phyloP scores from a whole-genome alignment of 2,797 vertebrate species.

The Urophycis tenuis region DNA sequence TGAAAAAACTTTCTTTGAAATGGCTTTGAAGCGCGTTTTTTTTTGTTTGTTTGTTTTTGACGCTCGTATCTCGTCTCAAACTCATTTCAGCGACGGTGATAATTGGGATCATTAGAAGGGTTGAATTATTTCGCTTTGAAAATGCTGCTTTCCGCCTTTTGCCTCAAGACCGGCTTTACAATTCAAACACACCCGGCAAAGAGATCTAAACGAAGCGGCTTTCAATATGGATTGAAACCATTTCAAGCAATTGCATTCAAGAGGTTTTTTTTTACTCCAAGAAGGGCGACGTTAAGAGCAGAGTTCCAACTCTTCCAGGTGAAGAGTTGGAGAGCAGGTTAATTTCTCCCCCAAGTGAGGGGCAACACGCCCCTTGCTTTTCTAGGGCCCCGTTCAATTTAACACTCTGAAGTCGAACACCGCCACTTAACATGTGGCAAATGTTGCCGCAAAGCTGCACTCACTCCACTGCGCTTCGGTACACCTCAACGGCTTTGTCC shows the following conservation, averaged over 20 bases:
- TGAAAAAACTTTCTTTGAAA: not conserved
- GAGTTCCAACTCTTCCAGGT: not conserved
- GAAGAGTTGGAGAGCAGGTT: not conserved
- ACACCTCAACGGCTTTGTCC: constrained; percentile 86
- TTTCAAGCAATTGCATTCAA: constrained; percentile 1
- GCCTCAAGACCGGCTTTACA: constrained; percentile 1
- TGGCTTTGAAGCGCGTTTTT: not conserved
- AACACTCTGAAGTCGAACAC: not conserved
- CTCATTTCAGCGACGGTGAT: not conserved
- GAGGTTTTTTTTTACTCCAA: not conserved
- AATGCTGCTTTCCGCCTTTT: not conserved
- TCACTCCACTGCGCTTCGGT: constrained; percentile 89
- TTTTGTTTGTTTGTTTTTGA: not conserved
- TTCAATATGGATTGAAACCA: constrained; percentile 1
- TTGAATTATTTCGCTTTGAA: not conserved
- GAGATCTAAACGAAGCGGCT: not conserved
- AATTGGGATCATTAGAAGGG: not conserved
- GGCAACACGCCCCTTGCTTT: not conserved
- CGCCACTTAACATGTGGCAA: not conserved
- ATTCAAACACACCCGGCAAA: constrained; percentile 10
- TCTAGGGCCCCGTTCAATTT: not conserved
- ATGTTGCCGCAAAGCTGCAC: constrained; percentile 42
- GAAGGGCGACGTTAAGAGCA: not conserved
- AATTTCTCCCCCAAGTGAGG: not conserved
- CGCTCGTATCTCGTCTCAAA: not conserved